phyloP scores from a whole-genome alignment of 1,140 invertebrate genomes.

The Plutomurus gul region DNA sequence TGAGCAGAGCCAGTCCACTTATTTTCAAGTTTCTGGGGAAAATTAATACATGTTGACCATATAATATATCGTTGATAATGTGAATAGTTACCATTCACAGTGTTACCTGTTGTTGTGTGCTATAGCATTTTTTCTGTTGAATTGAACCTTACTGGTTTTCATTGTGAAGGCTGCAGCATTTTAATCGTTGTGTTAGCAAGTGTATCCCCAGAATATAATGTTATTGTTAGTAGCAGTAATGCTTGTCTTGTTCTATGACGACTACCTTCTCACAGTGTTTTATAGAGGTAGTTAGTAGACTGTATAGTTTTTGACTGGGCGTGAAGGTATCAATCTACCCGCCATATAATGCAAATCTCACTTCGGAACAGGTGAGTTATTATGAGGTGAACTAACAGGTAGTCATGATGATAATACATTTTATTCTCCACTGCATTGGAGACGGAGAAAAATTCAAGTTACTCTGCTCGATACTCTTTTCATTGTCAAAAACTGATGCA shows the following conservation, averaged over 20 bases:
- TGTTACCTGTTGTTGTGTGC: background rate
- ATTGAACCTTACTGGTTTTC: conserved; percentile 8
- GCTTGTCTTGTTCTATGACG: too few relatives aligned
- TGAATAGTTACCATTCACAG: background rate
- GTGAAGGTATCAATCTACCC: conserved; percentile 28
- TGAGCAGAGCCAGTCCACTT: background rate
- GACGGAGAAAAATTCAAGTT: background rate
- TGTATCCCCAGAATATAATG: too few relatives aligned
- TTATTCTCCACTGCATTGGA: background rate
- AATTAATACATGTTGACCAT: background rate
- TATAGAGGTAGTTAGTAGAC: background rate
- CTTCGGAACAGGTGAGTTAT: conserved; percentile 16
- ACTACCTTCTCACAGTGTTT: too few relatives aligned
- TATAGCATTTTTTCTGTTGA: background rate
- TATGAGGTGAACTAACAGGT: conserved; percentile 20
- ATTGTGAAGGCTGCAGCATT: too few relatives aligned
- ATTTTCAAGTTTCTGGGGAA: background rate
- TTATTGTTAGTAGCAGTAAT: too few relatives aligned
- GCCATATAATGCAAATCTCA: conserved; percentile 28
- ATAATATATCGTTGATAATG: conserved; percentile 10
- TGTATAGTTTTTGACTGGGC: background rate
- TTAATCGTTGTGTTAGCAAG: too few relatives aligned
- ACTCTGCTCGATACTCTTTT: background rate
- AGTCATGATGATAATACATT: conserved; percentile 8
- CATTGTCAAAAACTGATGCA: background rate